A percentile compares a stretch with the other conserved stretches of the same genome.
phyloP scores from a whole-genome alignment of 1,140 invertebrate genomes.

The Manduca sexta region DNA sequence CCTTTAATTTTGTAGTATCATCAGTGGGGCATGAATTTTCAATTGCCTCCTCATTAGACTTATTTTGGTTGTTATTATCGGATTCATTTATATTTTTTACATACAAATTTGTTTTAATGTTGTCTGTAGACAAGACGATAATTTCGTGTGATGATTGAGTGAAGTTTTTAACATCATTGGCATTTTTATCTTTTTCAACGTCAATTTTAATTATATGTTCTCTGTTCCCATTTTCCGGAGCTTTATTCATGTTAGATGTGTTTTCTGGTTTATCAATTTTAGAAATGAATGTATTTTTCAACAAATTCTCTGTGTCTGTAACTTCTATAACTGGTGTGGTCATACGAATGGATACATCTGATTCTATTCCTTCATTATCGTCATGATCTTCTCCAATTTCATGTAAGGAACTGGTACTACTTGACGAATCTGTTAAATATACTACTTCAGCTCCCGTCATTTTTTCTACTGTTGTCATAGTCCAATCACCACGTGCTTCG shows the following conservation, averaged over 20 bases:
- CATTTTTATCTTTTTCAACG: slow-evolving; percentile 11
- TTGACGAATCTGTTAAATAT: slow-evolving; percentile 68
- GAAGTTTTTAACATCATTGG: neutral
- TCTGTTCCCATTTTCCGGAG: neutral
- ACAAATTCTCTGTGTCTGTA: slow-evolving; percentile 53
- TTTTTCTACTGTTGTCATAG: slow-evolving; percentile 56
- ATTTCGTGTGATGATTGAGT: slow-evolving; percentile 43
- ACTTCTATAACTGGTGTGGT: slow-evolving; percentile 70
- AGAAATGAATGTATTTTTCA: slow-evolving; percentile 43
- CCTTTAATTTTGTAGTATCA: slow-evolving; percentile 7
- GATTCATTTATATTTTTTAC: slow-evolving; percentile 46
- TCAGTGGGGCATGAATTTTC: neutral
- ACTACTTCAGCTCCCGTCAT: slow-evolving; percentile 67
- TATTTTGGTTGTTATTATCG: slow-evolving; percentile 2
- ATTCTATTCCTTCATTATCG: slow-evolving; percentile 48
- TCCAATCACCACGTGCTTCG: slow-evolving; percentile 65
- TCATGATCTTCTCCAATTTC: slow-evolving; percentile 50
- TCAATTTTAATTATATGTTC: slow-evolving; percentile 10
- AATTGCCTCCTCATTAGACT: neutral
- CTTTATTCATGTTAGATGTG: neutral
- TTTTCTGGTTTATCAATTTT: neutral
- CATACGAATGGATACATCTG: slow-evolving; percentile 60
- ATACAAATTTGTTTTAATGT: slow-evolving; percentile 54
- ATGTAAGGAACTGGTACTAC: slow-evolving; percentile 67
- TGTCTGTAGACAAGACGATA: slow-evolving; percentile 47